Conservation (phyloP, 2,888 invertebrate species). For the Mactromeris polynyma region DNA sequence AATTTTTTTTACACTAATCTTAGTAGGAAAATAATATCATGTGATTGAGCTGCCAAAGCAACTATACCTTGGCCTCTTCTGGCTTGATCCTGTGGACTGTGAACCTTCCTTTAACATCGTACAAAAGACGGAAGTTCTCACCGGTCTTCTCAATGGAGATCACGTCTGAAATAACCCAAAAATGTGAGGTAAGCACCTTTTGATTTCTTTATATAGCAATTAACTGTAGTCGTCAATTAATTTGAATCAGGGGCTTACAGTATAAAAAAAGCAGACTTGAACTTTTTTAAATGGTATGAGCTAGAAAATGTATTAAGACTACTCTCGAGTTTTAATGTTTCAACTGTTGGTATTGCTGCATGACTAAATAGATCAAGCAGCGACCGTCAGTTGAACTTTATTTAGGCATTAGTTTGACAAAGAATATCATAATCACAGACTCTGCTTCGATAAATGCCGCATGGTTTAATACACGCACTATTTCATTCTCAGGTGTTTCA, state of each 20-base stretch:
- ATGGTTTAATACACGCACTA: not conserved
- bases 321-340: conserved; percentile 57
- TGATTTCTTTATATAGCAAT: not conserved
- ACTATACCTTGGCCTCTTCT: conserved; percentile 97
- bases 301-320: too few relatives aligned
- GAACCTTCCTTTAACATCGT: conserved; percentile 99
- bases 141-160: conserved; percentile 99
- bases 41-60: not conserved
- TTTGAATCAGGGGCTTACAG: too few relatives aligned
- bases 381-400: conserved; percentile 73
- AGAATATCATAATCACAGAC: not conserved
- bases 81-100: conserved; percentile 98
- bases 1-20: too few relatives aligned
- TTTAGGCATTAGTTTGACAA: conserved; percentile 72
- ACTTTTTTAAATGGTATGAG: too few relatives aligned
- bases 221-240: too few relatives aligned
- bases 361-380: conserved; percentile 55
- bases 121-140: conserved; percentile 98
- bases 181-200: not conserved
- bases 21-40: too few relatives aligned
- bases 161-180: conserved; percentile 92
- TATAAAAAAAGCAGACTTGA: too few relatives aligned
- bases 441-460: conserved; percentile 72
- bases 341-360: conserved; percentile 74
- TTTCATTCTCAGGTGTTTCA: not conserved